These are phyloP conservation scores for Cantharis nigra DNA, from an alignment of 2,888 invertebrate genomes.

Conservation along the genomic window DNA sequence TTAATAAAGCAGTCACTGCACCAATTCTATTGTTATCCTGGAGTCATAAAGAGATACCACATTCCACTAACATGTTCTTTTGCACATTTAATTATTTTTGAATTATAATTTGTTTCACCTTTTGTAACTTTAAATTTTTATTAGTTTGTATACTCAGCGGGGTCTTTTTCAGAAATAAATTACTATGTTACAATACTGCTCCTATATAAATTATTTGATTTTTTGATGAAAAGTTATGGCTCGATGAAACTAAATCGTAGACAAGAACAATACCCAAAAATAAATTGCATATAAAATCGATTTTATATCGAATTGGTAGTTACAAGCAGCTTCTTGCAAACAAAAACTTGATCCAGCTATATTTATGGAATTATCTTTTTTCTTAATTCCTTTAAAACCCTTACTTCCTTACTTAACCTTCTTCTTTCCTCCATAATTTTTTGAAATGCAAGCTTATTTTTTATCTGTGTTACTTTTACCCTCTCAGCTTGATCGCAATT, in stretches of 20 bases:
- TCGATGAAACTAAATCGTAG: slow-evolving; percentile 13
- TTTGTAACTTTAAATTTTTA: too few species aligned
- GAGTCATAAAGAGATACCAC: background rate
- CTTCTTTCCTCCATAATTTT: too few species aligned
- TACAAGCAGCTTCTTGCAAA: background rate
- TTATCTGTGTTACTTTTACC: background rate
- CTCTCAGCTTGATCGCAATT: background rate
- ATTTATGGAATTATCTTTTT: background rate
- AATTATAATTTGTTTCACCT: too few species aligned
- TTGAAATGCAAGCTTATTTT: background rate
- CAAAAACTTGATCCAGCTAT: too few species aligned
- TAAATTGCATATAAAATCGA: background rate
- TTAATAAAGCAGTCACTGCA: background rate
- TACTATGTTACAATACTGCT: background rate
- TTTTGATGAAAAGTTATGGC: slow-evolving; percentile 11
- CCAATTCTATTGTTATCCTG: background rate
- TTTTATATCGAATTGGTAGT: background rate
- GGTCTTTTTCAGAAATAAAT: background rate
- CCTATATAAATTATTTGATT: background rate
- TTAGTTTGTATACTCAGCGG: background rate
- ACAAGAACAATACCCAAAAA: slow-evolving; percentile 13
- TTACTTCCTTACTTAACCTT: too few species aligned
- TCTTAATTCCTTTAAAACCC: background rate
- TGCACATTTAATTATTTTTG: too few species aligned
- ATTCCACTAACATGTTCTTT: background rate